A percentile compares a stretch with the other conserved stretches of the same genome.
Conservation (phyloP, 2,797 vertebrate genomes). For the Oceanodroma leucorhoa region DNA sequence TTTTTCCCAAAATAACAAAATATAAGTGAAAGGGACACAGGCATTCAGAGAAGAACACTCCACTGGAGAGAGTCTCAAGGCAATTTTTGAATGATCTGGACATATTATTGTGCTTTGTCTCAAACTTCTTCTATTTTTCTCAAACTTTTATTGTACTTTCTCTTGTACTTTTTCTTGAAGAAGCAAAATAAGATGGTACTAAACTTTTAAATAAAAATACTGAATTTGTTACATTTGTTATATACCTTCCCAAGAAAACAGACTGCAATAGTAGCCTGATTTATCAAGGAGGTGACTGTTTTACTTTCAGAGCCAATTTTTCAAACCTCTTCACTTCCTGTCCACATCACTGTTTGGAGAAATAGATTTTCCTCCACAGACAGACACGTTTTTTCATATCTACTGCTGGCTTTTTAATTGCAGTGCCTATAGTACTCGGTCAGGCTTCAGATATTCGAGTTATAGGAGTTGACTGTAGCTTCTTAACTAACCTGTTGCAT, state of each 20-base stretch:
- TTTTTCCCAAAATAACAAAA: neutral
- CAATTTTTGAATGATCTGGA: constrained; percentile 24
- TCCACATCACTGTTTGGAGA: constrained; percentile 42
- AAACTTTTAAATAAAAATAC: constrained; percentile 45
- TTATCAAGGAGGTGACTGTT: neutral
- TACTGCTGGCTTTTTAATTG: constrained; percentile 12
- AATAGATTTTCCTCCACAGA: constrained; percentile 6
- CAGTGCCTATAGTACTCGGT: neutral
- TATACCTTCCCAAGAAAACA: constrained; percentile 13
- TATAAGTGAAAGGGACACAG: neutral
- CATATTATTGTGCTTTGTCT: neutral
- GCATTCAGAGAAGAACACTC: neutral
- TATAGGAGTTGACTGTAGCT: constrained; percentile 22
- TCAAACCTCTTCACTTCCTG: constrained; percentile 55
- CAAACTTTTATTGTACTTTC: neutral
- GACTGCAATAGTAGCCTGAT: constrained; percentile 18
- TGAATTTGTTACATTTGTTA: neutral
- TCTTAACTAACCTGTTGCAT: constrained; percentile 46
- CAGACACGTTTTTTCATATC: neutral
- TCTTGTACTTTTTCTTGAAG: neutral
- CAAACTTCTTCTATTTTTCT: neutral
- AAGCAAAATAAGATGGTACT: constrained; percentile 55
- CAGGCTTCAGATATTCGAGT: constrained; percentile 20
- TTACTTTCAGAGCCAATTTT: constrained; percentile 37
- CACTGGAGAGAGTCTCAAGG: neutral